A percentile compares a stretch with the other conserved stretches of the same genome.
These are phyloP conservation scores for Brachypodius melanocephalos DNA, from an alignment of 2,113 vertebrate genomes.

Conservation along the genomic window DNA sequence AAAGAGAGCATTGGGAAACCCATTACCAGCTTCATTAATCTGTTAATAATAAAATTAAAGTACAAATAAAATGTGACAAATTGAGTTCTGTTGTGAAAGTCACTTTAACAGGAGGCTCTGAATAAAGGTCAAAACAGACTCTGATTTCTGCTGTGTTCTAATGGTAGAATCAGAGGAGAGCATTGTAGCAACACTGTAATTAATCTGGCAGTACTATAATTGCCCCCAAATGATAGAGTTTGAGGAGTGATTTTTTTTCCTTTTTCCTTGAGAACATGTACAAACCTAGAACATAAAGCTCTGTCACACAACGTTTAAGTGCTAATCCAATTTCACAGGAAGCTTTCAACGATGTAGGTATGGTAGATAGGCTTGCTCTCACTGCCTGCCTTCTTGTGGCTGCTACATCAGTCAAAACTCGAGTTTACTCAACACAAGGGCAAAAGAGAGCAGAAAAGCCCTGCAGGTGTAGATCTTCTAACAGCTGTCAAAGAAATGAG, in stretches of 20 bases:
- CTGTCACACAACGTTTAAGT: background rate
- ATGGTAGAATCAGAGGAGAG: conserved; percentile 24
- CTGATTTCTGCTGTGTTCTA: conserved; percentile 26
- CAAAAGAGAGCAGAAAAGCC: background rate
- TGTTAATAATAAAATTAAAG: conserved; percentile 70
- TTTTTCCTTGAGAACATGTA: background rate
- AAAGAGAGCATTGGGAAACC: conserved; percentile 49
- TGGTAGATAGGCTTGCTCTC: background rate
- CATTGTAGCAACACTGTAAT: conserved; percentile 19
- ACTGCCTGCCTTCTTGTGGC: background rate
- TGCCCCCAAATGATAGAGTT: background rate
- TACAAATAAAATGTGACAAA: conserved; percentile 65
- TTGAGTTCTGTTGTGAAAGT: conserved; percentile 52
- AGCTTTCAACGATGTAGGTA: background rate
- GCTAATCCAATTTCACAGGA: conserved; percentile 9
- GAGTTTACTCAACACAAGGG: background rate
- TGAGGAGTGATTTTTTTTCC: background rate
- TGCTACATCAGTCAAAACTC: background rate
- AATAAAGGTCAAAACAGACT: conserved; percentile 58
- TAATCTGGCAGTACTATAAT: conserved; percentile 32
- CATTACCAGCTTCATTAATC: conserved; percentile 65
- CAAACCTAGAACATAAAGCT: background rate
- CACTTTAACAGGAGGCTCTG: conserved; percentile 25
- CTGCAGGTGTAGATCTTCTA: background rate
- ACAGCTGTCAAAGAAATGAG: background rate